Conservation (phyloP, 2,888 invertebrate genomes). For the Lasius platythorax region DNA sequence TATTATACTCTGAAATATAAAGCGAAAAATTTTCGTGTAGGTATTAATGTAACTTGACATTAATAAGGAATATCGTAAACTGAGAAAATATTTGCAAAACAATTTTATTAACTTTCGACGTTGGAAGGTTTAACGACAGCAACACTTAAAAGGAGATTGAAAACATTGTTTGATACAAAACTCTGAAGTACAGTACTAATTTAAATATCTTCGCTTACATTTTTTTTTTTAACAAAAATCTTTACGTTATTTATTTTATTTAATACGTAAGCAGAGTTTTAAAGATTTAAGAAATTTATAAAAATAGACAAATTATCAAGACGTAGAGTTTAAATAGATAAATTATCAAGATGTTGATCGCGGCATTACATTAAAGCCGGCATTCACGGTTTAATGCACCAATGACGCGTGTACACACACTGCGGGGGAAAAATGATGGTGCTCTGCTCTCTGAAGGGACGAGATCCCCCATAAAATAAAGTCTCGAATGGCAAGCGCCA, state of each 20-base stretch:
- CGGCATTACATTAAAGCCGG: slow-evolving; percentile 14
- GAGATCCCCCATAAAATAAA: slow-evolving; percentile 6
- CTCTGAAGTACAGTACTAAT: neutral
- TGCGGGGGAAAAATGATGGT: slow-evolving; percentile 21
- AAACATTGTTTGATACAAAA: neutral
- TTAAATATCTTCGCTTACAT: neutral
- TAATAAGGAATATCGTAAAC: neutral
- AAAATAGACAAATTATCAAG: neutral
- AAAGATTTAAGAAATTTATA: neutral
- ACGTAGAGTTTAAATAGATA: neutral
- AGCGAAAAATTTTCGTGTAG: too few species aligned
- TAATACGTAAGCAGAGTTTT: neutral
- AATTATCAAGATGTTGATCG: slow-evolving; percentile 8
- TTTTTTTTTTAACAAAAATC: neutral
- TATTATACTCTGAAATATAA: neutral
- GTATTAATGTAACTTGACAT: neutral
- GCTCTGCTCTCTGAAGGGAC: neutral
- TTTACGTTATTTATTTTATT: neutral
- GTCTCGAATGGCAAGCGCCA: slow-evolving; percentile 71
- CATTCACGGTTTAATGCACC: slow-evolving; percentile 4
- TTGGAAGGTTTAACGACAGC: neutral
- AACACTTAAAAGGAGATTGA: neutral
- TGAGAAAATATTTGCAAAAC: slow-evolving; percentile 13
- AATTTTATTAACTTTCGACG: neutral
- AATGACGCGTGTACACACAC: neutral